phyloP scores from a whole-genome alignment of 2,888 invertebrate genomes.

The Drosophila mulleri region DNA sequence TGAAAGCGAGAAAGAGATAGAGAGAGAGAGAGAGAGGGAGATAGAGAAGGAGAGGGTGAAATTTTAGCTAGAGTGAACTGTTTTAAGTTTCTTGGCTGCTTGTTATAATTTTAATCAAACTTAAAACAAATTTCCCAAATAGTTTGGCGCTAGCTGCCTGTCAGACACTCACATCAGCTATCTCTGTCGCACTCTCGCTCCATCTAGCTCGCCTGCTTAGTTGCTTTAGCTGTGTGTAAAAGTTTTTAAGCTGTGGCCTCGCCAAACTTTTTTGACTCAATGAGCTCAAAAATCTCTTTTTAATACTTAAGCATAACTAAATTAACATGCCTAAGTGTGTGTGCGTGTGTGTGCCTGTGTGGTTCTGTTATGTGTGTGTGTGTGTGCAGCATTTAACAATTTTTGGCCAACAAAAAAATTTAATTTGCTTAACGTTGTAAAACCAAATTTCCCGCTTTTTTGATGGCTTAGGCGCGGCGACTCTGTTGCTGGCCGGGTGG shows the following conservation, averaged over 20 bases:
- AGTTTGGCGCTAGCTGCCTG: slow-evolving; percentile 46
- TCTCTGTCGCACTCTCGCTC: background rate
- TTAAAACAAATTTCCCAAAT: slow-evolving; percentile 68
- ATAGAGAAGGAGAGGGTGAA: background rate
- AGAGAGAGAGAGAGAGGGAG: background rate
- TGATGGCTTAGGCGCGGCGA: slow-evolving; percentile 32
- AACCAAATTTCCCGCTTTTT: slow-evolving; percentile 55
- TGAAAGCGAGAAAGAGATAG: background rate
- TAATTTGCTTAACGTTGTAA: slow-evolving; percentile 57
- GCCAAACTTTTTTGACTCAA: slow-evolving; percentile 72
- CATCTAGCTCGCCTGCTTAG: slow-evolving; percentile 3
- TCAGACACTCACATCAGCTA: background rate
- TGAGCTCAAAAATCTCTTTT: slow-evolving; percentile 81
- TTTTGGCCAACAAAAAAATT: slow-evolving; percentile 51
- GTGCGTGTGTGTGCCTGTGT: slow-evolving; percentile 14
- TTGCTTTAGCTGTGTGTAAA: slow-evolving; percentile 35
- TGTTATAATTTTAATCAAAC: slow-evolving; percentile 69
- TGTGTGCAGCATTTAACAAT: slow-evolving; percentile 40
- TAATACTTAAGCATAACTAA: slow-evolving; percentile 80
- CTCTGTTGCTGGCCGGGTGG: slow-evolving; percentile 28
- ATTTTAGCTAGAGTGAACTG: background rate
- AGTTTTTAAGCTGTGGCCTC: slow-evolving; percentile 63
- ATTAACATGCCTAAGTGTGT: slow-evolving; percentile 64
- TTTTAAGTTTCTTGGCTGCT: slow-evolving; percentile 39
- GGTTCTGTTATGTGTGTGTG: slow-evolving; percentile 1